Conservation (phyloP, 1,140 invertebrate species). For the Tetranychus urticae region DNA sequence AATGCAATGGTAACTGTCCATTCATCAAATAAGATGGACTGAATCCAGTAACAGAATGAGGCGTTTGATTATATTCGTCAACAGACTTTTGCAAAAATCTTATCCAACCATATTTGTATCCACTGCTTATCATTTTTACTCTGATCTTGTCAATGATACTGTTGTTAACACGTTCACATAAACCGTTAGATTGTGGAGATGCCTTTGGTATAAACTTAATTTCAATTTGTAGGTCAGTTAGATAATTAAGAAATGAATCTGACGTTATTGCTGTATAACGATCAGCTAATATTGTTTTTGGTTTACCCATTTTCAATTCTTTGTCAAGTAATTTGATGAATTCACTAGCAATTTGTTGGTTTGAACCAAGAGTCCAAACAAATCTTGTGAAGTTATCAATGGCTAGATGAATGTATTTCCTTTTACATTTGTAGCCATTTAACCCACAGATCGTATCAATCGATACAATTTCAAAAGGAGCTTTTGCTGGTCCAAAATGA, state of each 20-base stretch:
- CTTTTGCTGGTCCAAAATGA: slow-evolving; percentile 1
- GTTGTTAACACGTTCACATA: slow-evolving; percentile 3
- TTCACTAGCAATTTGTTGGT: not conserved
- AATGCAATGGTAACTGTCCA: not conserved
- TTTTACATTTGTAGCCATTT: not conserved
- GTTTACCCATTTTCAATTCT: not conserved
- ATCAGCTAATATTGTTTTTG: slow-evolving; percentile 1
- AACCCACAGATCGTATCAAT: slow-evolving; percentile 9
- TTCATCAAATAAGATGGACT: not conserved
- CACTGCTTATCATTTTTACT: slow-evolving; percentile 1
- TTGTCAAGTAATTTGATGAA: slow-evolving; percentile 4
- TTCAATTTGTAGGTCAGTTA: not conserved
- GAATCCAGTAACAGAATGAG: not conserved
- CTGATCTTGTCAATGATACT: not conserved
- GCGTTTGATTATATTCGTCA: not conserved
- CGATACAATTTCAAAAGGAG: slow-evolving; percentile 7
- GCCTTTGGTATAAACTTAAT: not conserved
- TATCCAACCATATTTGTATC: not conserved
- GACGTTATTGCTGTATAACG: not conserved
- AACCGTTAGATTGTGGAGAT: not conserved
- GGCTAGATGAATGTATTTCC: slow-evolving; percentile 5
- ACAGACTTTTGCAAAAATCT: not conserved
- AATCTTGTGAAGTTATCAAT: slow-evolving; percentile 6
- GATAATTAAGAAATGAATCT: not conserved
- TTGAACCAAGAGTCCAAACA: not conserved